Evolutionary conservation across 35 echinoderm and acorn worm species (phyloP).

Genomic region (Lytechinus variegatus): DNA sequence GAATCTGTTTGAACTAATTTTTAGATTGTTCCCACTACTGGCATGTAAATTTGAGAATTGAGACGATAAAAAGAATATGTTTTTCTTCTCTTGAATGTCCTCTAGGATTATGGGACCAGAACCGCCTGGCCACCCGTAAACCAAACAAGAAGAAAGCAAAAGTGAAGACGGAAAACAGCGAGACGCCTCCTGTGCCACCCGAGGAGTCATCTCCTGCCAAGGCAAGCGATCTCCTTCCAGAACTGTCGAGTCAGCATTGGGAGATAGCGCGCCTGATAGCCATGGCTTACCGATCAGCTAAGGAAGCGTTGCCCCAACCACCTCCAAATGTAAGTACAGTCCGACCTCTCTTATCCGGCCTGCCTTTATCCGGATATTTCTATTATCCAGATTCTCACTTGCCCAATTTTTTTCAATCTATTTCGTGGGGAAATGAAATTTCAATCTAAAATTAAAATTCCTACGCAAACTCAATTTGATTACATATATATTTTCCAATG

Average conservation of each 20-base stretch:
- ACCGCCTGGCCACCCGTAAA: constrained; percentile 79
- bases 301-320: background rate
- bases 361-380: too few relatives aligned
- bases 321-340: background rate
- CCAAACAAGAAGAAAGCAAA: constrained; percentile 81
- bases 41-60: too few relatives aligned
- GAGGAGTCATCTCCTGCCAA: background rate
- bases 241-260: background rate
- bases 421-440: too few relatives aligned
- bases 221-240: background rate
- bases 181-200: background rate
- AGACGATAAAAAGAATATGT: too few relatives aligned
- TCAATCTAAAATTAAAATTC: too few relatives aligned
- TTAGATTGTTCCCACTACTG: too few relatives aligned
- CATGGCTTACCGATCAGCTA: background rate
- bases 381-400: too few relatives aligned
- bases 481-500: too few relatives aligned
- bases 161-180: background rate
- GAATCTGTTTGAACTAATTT: too few relatives aligned
- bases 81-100: background rate
- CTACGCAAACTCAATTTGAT: too few relatives aligned
- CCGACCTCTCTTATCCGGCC: background rate
- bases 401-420: too few relatives aligned
- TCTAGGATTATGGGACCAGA: constrained; percentile 88
- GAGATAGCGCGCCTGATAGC: background rate